Evolutionary conservation across 1,140 invertebrate genomes (phyloP).

Genomic region (Trichomalopsis sarcophagae): DNA sequence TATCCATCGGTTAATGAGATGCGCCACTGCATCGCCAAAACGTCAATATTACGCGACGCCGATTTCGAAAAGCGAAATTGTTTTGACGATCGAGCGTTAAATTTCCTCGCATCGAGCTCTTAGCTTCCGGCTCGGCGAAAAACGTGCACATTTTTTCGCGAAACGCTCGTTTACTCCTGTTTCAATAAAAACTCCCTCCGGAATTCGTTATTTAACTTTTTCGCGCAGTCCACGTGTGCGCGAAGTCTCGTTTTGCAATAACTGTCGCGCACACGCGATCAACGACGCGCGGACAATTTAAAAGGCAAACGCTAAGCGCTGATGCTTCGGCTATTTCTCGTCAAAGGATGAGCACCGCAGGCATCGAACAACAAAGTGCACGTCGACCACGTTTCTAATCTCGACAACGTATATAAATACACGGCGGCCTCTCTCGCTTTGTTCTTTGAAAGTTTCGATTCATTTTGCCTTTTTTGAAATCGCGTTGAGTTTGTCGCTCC

Average conservation of each 20-base stretch:
- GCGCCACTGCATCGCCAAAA: not conserved
- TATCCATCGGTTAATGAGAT: constrained; percentile 8
- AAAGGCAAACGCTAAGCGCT: not conserved
- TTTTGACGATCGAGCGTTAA: constrained; percentile 37
- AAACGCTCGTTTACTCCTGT: not conserved
- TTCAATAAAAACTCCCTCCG: constrained; percentile 19
- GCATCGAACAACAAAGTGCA: constrained; percentile 34
- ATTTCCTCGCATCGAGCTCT: not conserved
- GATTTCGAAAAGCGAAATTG: constrained; percentile 26
- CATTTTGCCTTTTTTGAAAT: constrained; percentile 56
- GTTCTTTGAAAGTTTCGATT: not conserved
- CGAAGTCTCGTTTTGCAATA: not conserved
- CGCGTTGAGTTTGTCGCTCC: not conserved
- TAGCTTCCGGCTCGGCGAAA: not conserved
- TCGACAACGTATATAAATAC: constrained; percentile 55
- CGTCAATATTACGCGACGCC: not conserved
- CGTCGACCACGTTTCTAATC: constrained; percentile 52
- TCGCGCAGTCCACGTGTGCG: not conserved
- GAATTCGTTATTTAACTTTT: not conserved
- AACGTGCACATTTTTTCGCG: constrained; percentile 8
- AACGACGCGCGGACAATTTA: not conserved
- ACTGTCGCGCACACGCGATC: not conserved
- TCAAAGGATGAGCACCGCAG: not conserved
- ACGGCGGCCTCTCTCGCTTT: constrained; percentile 34
- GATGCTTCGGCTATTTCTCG: too few relatives aligned